Evolutionary conservation across 2,797 vertebrate genomes (phyloP).

Genomic region (Centropyge bicolor): DNA sequence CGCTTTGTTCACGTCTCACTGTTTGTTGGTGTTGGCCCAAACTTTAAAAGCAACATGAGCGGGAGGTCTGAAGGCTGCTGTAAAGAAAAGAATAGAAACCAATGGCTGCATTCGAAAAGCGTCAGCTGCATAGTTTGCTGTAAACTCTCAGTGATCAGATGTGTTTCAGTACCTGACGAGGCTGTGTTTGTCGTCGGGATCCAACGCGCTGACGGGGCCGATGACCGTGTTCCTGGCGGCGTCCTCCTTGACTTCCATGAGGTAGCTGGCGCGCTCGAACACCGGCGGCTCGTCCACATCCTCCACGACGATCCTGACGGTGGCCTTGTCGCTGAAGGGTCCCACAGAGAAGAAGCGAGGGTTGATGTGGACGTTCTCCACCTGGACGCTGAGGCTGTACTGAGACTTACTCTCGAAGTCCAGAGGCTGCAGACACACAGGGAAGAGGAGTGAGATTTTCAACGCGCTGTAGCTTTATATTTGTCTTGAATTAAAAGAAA

Average conservation of each 20-base stretch:
- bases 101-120: neutral
- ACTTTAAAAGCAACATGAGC: neutral
- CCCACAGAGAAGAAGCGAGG: constrained; percentile 90
- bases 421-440: constrained; percentile 82
- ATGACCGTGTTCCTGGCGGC: constrained; percentile 85
- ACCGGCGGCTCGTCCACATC: constrained; percentile 94
- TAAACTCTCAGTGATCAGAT: too few species aligned
- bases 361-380: constrained; percentile 90
- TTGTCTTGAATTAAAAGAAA: neutral
- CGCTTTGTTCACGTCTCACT: neutral
- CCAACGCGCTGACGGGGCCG: constrained; percentile 90
- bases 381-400: constrained; percentile 92
- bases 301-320: constrained; percentile 90
- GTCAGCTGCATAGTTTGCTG: too few species aligned
- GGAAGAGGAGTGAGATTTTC: neutral
- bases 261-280: constrained; percentile 89
- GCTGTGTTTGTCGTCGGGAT: constrained; percentile 90
- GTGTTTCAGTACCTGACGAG: constrained; percentile 88
- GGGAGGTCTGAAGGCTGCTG: neutral
- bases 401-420: constrained; percentile 92
- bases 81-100: neutral
- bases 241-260: constrained; percentile 93
- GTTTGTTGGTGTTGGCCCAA: neutral
- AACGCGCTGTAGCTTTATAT: neutral
- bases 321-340: constrained; percentile 92